phyloP scores from a whole-genome alignment of 1,140 invertebrate species.

The Thaumetopoea pityocampa region DNA sequence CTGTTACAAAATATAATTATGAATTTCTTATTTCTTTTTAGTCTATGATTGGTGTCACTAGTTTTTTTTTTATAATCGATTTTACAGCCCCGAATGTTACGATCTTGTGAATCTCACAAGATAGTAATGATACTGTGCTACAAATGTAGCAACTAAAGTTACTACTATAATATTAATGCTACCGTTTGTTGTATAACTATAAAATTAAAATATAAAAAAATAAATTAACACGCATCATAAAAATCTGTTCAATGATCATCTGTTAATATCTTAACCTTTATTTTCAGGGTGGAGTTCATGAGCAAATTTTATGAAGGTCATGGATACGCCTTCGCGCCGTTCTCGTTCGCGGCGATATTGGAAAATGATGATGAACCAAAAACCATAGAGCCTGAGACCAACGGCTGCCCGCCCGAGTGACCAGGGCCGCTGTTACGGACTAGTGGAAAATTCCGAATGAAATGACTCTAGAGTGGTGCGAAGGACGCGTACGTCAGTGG shows the following conservation, averaged over 20 bases:
- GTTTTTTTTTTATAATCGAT: too few relatives aligned
- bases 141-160: too few relatives aligned
- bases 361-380: constrained; percentile 74
- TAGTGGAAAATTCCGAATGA: constrained; percentile 5
- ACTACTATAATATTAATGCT: too few relatives aligned
- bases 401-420: constrained; percentile 50
- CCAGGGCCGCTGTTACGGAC: constrained; percentile 14
- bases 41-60: too few relatives aligned
- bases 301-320: constrained; percentile 96
- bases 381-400: constrained; percentile 33
- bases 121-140: too few relatives aligned
- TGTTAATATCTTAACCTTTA: not conserved
- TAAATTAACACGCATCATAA: too few relatives aligned
- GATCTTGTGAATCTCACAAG: too few relatives aligned
- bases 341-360: constrained; percentile 93
- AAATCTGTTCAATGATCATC: constrained; percentile 1
- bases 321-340: constrained; percentile 94
- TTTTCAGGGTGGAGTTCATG: constrained; percentile 95
- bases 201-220: too few relatives aligned
- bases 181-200: too few relatives aligned
- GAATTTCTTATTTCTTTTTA: too few relatives aligned
- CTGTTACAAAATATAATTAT: too few relatives aligned
- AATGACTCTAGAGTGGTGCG: not conserved
- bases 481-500: not conserved
- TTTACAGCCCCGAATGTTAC: too few relatives aligned